Conservation (phyloP, 2,888 invertebrate genomes). For the Macrosiphum euphorbiae region DNA sequence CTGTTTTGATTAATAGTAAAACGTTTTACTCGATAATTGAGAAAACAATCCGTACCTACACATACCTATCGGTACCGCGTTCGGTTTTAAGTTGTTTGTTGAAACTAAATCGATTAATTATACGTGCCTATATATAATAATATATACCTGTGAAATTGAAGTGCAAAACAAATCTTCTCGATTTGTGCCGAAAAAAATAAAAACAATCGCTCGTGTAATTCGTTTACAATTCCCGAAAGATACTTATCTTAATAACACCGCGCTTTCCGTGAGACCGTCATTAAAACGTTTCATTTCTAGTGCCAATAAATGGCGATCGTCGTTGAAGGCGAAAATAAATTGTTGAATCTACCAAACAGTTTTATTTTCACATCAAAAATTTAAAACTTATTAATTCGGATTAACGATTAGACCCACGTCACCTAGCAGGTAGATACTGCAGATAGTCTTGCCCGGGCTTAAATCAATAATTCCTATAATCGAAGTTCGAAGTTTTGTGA, state of each 20-base stretch:
- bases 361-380: slow-evolving; percentile 23
- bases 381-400: slow-evolving; percentile 10
- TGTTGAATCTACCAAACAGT: too few relatives aligned
- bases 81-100: background rate
- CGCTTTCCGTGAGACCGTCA: background rate
- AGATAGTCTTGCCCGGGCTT: background rate
- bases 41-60: background rate
- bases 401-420: background rate
- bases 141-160: background rate
- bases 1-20: background rate
- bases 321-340: slow-evolving; percentile 14
- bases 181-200: background rate
- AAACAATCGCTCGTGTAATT: background rate
- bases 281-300: background rate
- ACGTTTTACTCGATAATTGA: background rate
- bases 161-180: background rate
- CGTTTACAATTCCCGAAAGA: background rate
- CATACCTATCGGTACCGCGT: background rate
- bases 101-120: background rate
- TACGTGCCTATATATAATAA: background rate
- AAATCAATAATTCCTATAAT: slow-evolving; percentile 18
- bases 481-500: background rate
- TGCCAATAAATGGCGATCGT: background rate
- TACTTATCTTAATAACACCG: slow-evolving; percentile 23
- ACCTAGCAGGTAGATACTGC: background rate